These are phyloP conservation scores for Helicoverpa zea DNA, from an alignment of 1,140 invertebrate species.

Conservation along the genomic window DNA sequence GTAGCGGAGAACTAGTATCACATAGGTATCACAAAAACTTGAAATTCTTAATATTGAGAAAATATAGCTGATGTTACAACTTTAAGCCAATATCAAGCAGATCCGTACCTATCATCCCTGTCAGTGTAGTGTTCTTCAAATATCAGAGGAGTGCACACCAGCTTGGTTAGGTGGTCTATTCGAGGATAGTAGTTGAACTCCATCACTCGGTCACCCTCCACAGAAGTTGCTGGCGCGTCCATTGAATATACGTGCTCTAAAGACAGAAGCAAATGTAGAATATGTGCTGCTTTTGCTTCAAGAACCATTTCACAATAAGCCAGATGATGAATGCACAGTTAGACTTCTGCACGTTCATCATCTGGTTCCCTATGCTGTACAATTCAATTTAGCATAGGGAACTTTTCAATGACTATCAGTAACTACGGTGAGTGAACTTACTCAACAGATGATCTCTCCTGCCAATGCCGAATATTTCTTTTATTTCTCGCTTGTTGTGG, in stretches of 20 bases:
- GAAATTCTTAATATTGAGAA: no score
- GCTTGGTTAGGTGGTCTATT: slow-evolving; percentile 89
- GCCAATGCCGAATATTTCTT: slow-evolving; percentile 91
- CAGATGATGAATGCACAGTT: no score
- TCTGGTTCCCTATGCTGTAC: no score
- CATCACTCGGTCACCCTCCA: slow-evolving; percentile 89
- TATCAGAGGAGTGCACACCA: slow-evolving; percentile 87
- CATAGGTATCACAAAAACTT: no score
- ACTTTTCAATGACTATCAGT: not conserved
- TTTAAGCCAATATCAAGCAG: no score
- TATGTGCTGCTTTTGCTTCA: no score
- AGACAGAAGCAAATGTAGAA: slow-evolving; percentile 22
- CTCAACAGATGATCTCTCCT: slow-evolving; percentile 90
- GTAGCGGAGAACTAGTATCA: no score
- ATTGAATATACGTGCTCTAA: slow-evolving; percentile 89
- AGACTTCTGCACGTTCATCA: no score
- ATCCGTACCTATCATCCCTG: slow-evolving; percentile 87
- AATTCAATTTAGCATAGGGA: no score
- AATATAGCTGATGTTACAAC: no score
- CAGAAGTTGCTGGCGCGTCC: slow-evolving; percentile 73
- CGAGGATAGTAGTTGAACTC: slow-evolving; percentile 91
- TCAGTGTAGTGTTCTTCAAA: slow-evolving; percentile 90
- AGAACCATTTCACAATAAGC: not conserved
- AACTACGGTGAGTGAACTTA: slow-evolving; percentile 66
- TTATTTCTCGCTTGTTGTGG: slow-evolving; percentile 86